A percentile compares a stretch with the other conserved stretches of the same genome.
Evolutionary conservation across 2,113 vertebrate genomes (phyloP).

Genomic region (Mesocricetus auratus): DNA sequence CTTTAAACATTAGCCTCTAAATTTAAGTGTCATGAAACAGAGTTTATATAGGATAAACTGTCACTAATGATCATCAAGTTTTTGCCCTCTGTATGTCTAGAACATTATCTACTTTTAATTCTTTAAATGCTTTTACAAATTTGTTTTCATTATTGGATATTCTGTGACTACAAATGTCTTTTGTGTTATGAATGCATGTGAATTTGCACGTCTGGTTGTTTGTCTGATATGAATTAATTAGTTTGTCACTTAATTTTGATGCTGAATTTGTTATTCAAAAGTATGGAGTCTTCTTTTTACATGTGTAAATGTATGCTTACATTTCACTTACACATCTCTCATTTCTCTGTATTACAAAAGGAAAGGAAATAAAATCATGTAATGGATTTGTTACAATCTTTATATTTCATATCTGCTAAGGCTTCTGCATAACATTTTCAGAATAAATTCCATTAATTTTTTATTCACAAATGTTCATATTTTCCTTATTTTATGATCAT

Average conservation of each 20-base stretch:
- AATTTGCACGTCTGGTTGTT: not conserved
- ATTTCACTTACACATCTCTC: not conserved
- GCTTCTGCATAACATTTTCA: not conserved
- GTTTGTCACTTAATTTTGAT: not conserved
- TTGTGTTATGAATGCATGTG: rapidly evolving
- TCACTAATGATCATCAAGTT: not conserved
- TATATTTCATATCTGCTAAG: not conserved
- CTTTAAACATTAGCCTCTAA: not conserved
- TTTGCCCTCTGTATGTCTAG: not conserved
- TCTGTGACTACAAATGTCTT: not conserved
- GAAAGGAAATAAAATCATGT: not conserved
- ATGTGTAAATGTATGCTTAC: not conserved
- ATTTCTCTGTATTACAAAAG: not conserved
- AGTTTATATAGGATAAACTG: not conserved
- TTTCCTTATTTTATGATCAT: not conserved
- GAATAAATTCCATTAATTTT: constrained; percentile 35
- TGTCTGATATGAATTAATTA: not conserved
- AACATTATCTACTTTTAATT: not conserved
- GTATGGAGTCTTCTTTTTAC: not conserved
- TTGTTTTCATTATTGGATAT: not conserved
- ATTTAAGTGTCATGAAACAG: not conserved
- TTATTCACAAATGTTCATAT: not conserved
- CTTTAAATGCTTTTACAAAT: not conserved
- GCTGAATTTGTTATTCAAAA: not conserved
- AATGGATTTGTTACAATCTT: not conserved